phyloP scores from a whole-genome alignment of 37 sponge, comb jelly and placozoan species.

The Haliclona indistincta region DNA sequence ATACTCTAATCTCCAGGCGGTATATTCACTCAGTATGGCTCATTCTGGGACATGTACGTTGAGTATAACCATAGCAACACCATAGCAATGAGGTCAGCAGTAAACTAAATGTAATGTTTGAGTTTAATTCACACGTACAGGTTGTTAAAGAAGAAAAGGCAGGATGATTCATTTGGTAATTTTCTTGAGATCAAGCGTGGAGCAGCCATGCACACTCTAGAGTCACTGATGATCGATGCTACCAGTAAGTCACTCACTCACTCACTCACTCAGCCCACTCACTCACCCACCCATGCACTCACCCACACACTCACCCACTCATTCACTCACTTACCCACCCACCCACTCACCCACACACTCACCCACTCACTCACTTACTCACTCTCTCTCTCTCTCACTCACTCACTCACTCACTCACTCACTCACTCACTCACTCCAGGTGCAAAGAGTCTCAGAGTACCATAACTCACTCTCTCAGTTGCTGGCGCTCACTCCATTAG shows the following conservation, averaged over 20 bases:
- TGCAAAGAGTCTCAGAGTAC: no score
- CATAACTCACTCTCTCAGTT: conserved; percentile 9
- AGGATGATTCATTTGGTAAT: conserved; percentile 42
- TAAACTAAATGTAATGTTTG: no score
- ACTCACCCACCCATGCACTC: no score
- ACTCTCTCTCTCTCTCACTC: conserved; percentile 46
- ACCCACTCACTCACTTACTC: conserved; percentile 8
- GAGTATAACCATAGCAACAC: conserved; percentile 51
- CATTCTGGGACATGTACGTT: conserved; percentile 60
- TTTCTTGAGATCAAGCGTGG: conserved; percentile 61
- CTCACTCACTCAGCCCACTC: no score
- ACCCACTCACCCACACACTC: no score
- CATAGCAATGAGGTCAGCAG: conserved; percentile 53
- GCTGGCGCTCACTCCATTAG: not conserved
- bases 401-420: conserved; percentile 51
- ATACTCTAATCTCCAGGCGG: no score
- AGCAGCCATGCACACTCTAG: conserved; percentile 73
- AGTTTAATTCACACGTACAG: conserved; percentile 19
- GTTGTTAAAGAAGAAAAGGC: conserved; percentile 47
- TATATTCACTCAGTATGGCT: conserved; percentile 58
- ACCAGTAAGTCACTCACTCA: no score
- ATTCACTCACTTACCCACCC: no score
- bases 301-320: no score
- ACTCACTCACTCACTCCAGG: conserved; percentile 45
- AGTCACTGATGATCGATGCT: conserved; percentile 76